Base-by-base conservation (phyloP, 2,888 invertebrate species). In the Ophioninae sp. region DNA sequence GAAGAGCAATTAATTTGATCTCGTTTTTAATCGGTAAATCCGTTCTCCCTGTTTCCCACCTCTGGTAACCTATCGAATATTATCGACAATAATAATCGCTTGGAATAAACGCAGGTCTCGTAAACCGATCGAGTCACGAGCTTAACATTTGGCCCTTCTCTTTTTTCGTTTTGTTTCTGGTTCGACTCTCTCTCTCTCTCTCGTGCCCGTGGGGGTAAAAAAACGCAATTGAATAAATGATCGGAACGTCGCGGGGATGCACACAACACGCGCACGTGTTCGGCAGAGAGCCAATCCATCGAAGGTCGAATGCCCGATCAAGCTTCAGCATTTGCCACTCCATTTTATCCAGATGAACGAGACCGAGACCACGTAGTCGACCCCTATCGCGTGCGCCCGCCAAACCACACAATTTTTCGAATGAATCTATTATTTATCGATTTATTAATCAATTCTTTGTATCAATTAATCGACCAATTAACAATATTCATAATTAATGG, bases 301-400 rank as follows among this genome's bases (percentile, higher is more conserved):
- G 75, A 89, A 89, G 86, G 87, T 89, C 87, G 90, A 91, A 88
- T 90, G 89, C 88, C 91, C 91, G 87, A 89, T 91, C 86, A 91
- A 91, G 86, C 86, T 91, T 85, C 91, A 91, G 79, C 90, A 91
- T 82, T 87, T 91, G 86, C 91, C 91, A 79, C 88, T 91, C 64
- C 90, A 91, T 80, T 90, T 91, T 83, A 90, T 90, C 80, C 90
- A 90, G 86, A 91, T 90, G 89, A 91, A 91, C 85, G 91, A 91
- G 87, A 90, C 88, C 78, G 90, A 89, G 83, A 90, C 89, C 68
- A 89, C 89, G 86, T 90, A 90, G 89, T 88, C 85, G 76, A 61
- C 76, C 80, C 37, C 74, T 75, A 75, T 74, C 73, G 73, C 59
- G 84, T 79, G 75, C 44, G 13, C 44, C 13, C 44, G 13, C 44